Conservation (phyloP, 2,888 invertebrate species). For the Iphiclides podalirius region DNA sequence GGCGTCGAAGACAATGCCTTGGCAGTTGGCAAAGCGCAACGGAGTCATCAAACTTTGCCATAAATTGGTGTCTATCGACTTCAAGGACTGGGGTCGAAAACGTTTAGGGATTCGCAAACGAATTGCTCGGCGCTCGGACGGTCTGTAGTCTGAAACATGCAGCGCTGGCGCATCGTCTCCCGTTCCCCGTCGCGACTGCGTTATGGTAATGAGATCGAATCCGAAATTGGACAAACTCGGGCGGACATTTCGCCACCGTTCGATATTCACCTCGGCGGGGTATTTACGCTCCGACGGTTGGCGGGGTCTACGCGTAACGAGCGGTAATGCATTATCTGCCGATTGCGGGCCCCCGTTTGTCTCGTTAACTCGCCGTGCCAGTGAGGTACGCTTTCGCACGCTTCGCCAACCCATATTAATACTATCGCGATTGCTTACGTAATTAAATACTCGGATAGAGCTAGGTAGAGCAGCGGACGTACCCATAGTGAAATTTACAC, state of each 20-base stretch:
- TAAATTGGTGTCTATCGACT: too few species aligned
- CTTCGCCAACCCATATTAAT: neutral
- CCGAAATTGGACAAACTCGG: slow-evolving; percentile 64
- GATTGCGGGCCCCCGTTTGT: neutral
- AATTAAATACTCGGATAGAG: slow-evolving; percentile 3
- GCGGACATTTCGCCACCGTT: slow-evolving; percentile 42
- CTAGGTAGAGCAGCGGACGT: neutral
- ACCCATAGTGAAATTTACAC: neutral
- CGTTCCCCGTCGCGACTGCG: slow-evolving; percentile 51
- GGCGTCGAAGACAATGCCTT: too few species aligned
- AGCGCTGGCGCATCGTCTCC: slow-evolving; percentile 34
- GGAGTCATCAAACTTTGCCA: too few species aligned
- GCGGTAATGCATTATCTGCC: slow-evolving; percentile 16
- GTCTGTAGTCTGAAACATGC: neutral
- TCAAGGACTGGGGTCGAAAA: too few species aligned
- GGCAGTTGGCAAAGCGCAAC: too few species aligned
- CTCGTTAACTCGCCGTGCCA: neutral
- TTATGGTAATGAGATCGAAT: slow-evolving; percentile 74
- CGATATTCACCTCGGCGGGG: slow-evolving; percentile 39
- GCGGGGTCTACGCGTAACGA: slow-evolving; percentile 11
- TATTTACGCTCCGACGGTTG: slow-evolving; percentile 6
- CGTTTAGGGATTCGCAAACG: too few species aligned
- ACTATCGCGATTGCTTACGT: slow-evolving; percentile 6
- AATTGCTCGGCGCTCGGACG: neutral
- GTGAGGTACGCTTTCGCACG: slow-evolving; percentile 3